Evolutionary conservation across 92 coral and sea anemone species (phyloP), one percentile per base, ranked within the genome.

Genomic region (Heteractis magnifica): DNA sequence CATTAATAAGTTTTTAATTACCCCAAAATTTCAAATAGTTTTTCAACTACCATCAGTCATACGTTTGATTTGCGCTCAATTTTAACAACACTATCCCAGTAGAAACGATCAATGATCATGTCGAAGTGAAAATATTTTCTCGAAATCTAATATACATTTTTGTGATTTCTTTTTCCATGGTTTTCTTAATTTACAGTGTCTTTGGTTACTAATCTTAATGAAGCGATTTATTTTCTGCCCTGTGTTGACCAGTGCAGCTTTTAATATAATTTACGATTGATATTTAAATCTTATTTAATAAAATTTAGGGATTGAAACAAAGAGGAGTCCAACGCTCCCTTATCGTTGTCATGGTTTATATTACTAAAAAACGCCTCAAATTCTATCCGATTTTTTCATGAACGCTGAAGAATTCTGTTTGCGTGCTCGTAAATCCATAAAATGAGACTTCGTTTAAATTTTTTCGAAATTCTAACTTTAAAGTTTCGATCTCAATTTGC

Each of bases 251-350:
- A 26, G 73, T 3, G 23, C 16, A 20, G 1, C 50, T 23, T 23
- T 68, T 68, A 21, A 68, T 68, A 68, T 68, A 6, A 68, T 68
- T 23, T 4, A 68, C 4, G 48, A 68, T 68, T 68, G 73, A 68
- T 68, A 68, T 68, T 68, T 26, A 21, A 68, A 68, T 68, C 73
- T n/a, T 68, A 68, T 68, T 20, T 20, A 23, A 68, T 68, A 68
- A 68, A 68, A 68, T 20, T 14, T 23, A 68, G 10, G 26, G 41
- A 65, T 3, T 2, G 41, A 65, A 19, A n/a, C 14, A 68, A 68
- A 68, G 26, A 48, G 23, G 18, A 68, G 23, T 7, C 73, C 73
- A 26, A 68, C 12, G 16, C 23, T 48, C 23, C 23, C 14, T 0
- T 5, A 20, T 23, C 73, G 73, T 68, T 68, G 73, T 26, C 16